Evolutionary conservation across 2,888 invertebrate species (phyloP).

Genomic region (Antheraea assamensis): DNA sequence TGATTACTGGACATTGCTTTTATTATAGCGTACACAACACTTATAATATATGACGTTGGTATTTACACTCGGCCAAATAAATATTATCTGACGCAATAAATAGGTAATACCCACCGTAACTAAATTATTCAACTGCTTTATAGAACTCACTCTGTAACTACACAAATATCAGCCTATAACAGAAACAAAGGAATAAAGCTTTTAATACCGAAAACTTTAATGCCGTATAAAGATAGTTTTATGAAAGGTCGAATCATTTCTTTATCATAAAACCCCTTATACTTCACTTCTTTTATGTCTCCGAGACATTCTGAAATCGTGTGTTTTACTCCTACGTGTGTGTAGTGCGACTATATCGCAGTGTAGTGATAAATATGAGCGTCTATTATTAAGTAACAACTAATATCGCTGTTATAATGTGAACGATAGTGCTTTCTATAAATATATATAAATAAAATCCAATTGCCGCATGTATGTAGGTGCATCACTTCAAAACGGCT

Average conservation of each 20-base stretch:
- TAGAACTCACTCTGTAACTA: not conserved
- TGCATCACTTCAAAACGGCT: too few relatives aligned
- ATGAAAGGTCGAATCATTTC: constrained; percentile 8
- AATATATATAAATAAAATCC: too few relatives aligned
- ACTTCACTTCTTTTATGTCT: not conserved
- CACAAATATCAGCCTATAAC: not conserved
- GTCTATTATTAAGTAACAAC: not conserved
- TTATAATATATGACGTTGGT: too few relatives aligned
- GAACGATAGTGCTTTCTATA: too few relatives aligned
- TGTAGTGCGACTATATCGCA: not conserved
- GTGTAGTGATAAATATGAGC: not conserved
- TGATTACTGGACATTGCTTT: too few relatives aligned
- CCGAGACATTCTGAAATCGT: not conserved
- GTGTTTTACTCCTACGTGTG: not conserved
- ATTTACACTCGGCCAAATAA: too few relatives aligned
- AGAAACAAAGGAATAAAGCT: not conserved
- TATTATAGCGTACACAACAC: too few relatives aligned
- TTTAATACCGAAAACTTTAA: not conserved
- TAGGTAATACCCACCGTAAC: too few relatives aligned
- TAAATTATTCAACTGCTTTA: too few relatives aligned
- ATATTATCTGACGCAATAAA: too few relatives aligned
- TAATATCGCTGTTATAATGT: not conserved
- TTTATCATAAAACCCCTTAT: not conserved
- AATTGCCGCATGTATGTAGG: too few relatives aligned
- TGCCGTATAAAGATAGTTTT: constrained; percentile 3